These are phyloP conservation scores for Drosophila tropicalis DNA, from an alignment of 1,140 invertebrate species.

Conservation along the genomic window DNA sequence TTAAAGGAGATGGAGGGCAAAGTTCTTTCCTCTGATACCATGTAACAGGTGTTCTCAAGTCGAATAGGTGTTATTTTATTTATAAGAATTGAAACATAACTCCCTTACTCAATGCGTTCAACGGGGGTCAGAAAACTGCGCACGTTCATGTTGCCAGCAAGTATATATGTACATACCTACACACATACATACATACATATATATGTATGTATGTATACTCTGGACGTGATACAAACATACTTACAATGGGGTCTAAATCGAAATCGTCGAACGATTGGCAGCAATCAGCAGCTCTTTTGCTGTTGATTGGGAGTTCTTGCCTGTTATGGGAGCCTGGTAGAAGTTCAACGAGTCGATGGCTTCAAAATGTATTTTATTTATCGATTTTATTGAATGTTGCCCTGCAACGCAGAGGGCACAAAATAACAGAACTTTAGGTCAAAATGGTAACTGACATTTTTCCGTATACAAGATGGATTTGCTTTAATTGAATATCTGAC, in stretches of 20 bases:
- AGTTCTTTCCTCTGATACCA: not conserved
- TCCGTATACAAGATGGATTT: not conserved
- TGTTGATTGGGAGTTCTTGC: constrained; percentile 33
- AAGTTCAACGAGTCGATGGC: constrained; percentile 71
- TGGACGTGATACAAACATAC: constrained; percentile 9
- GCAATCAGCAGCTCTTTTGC: constrained; percentile 28
- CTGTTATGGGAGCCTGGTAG: constrained; percentile 64
- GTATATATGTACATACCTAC: not conserved
- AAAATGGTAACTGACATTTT: not conserved
- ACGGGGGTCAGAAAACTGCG: constrained; percentile 17
- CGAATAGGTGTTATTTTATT: not conserved
- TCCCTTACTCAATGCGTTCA: constrained; percentile 4
- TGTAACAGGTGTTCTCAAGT: not conserved
- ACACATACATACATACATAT: not conserved
- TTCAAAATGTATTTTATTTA: constrained; percentile 57
- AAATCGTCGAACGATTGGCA: constrained; percentile 68
- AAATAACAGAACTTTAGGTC: not conserved
- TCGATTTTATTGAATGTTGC: constrained; percentile 59
- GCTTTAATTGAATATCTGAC: not conserved
- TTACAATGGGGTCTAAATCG: constrained; percentile 63
- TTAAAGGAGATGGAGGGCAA: too few relatives aligned
- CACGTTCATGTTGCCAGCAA: constrained; percentile 6
- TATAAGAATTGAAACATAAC: not conserved
- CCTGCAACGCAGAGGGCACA: not conserved
- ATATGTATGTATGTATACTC: not conserved